Base-by-base conservation (phyloP, 2,888 invertebrate genomes). In the Euclidia mi region DNA sequence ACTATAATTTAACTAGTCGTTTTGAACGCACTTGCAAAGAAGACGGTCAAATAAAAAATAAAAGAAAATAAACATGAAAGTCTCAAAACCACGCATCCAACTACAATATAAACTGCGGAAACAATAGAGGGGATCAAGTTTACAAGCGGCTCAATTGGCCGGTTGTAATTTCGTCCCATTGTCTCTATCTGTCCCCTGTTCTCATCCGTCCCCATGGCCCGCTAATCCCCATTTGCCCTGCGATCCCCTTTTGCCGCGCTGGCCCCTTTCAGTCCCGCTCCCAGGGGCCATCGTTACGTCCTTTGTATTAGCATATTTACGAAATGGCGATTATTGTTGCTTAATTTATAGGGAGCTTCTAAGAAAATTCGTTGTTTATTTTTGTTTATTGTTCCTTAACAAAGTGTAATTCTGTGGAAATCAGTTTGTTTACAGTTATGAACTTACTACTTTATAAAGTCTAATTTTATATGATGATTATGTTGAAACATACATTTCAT, bases 111-210 rank as follows among this genome's bases (percentile, higher is more conserved):
- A 85, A 86, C 84, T 90, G 88, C 89, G 92, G 93, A 92, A 92
- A 94, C 94, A 94, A 93, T 93, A 87, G 90, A 88, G 89, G 81
- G 88, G 91, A 93, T 92, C 92, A 92, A 87, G 89, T 89, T 86
- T 84, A 88, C 88, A 88, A 90, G 88, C 88, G 78, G 85, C 88
- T 90, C 94, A 94, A 94, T 94, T 94, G 94, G 92, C 91, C 93
- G 91, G 90, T 81, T 84, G 92, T 93, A 91, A 94, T 93, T 93
- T 91, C 83, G 88, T 84, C 84, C 88, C 73, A 94, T 94, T 94
- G 94, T 94, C 91, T 92, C 82, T 86, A 82, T 81, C 78, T 82
- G 78, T 76, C 83, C 88, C 85, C 83, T 69, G 71, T 71, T 80
- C 76, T 71, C 80, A 78, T 60, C 69, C 52, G 77, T 65, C 73